phyloP scores from a whole-genome alignment of 2,888 invertebrate genomes.

The Nudaria mundana region DNA sequence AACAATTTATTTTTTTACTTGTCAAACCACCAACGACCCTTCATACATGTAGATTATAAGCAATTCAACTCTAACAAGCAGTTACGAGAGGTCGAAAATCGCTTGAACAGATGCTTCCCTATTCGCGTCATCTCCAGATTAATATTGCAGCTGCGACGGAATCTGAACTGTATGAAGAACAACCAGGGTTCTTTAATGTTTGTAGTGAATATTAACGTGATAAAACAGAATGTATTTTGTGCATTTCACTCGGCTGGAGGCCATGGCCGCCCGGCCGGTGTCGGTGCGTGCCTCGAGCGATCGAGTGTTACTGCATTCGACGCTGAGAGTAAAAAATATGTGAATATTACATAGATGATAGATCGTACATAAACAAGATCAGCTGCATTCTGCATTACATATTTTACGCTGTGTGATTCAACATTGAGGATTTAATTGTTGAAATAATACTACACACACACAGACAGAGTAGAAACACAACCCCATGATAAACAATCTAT shows the following conservation, averaged over 20 bases:
- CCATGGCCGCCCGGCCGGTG: conserved; percentile 35
- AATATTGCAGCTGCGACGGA: conserved; percentile 32
- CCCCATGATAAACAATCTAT: too few species aligned
- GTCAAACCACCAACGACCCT: conserved; percentile 47
- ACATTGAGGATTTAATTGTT: conserved; percentile 16
- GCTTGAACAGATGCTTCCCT: conserved; percentile 41
- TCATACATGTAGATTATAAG: conserved; percentile 27
- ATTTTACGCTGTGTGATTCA: conserved; percentile 22
- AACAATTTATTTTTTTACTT: conserved; percentile 19
- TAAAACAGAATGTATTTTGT: conserved; percentile 77
- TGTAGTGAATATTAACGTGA: conserved; percentile 49
- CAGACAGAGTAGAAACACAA: too few species aligned
- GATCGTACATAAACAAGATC: conserved; percentile 26
- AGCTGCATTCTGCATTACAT: conserved; percentile 16
- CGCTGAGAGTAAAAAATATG: conserved; percentile 34
- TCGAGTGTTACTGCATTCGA: conserved; percentile 37
- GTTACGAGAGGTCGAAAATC: conserved; percentile 43
- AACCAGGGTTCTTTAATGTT: conserved; percentile 34
- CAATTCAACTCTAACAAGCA: conserved; percentile 40
- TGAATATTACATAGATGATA: conserved; percentile 33
- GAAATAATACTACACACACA: too few species aligned
- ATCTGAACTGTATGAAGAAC: conserved; percentile 33
- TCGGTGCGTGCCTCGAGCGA: conserved; percentile 43
- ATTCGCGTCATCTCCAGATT: conserved; percentile 57
- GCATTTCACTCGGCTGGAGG: conserved; percentile 69